Evolutionary conservation across 2,888 invertebrate genomes (phyloP).

Genomic region (Andrena fulva): DNA sequence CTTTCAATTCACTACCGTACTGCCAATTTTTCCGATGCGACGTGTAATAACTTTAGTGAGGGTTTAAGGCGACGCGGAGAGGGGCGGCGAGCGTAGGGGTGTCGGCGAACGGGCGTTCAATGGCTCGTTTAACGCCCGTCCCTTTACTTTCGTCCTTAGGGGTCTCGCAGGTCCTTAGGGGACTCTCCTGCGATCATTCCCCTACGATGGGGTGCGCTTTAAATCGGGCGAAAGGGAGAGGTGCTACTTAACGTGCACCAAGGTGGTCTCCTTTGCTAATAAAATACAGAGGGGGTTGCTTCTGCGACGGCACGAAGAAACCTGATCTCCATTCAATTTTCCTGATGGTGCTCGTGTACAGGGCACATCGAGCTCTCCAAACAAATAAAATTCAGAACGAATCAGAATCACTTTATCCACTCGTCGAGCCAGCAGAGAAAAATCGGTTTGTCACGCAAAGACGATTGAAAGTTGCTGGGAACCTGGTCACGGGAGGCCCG

Average conservation of each 20-base stretch:
- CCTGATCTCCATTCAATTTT: background rate
- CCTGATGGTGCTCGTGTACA: conserved; percentile 17
- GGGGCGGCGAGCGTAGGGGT: conserved; percentile 27
- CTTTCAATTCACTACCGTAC: conserved; percentile 81
- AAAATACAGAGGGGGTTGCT: too few relatives aligned
- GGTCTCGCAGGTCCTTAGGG: conserved; percentile 12
- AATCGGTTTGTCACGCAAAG: background rate
- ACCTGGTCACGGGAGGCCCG: background rate
- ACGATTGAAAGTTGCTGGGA: conserved; percentile 1
- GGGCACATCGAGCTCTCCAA: background rate
- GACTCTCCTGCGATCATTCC: conserved; percentile 25
- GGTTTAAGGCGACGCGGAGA: conserved; percentile 36
- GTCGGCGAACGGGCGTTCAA: background rate
- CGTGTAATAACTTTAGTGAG: conserved; percentile 67
- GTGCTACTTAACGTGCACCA: background rate
- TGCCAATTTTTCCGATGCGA: conserved; percentile 80
- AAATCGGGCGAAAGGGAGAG: background rate
- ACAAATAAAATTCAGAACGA: too few relatives aligned
- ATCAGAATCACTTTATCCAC: too few relatives aligned
- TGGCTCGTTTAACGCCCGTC: conserved; percentile 21
- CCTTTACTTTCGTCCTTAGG: conserved; percentile 43
- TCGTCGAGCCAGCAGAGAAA: background rate
- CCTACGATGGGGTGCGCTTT: conserved; percentile 7
- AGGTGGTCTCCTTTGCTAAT: too few relatives aligned
- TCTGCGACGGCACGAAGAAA: too few relatives aligned